A percentile compares a stretch with the other conserved stretches of the same genome.
Evolutionary conservation across 2,888 invertebrate genomes (phyloP).

Genomic region (Euphydryas editha): DNA sequence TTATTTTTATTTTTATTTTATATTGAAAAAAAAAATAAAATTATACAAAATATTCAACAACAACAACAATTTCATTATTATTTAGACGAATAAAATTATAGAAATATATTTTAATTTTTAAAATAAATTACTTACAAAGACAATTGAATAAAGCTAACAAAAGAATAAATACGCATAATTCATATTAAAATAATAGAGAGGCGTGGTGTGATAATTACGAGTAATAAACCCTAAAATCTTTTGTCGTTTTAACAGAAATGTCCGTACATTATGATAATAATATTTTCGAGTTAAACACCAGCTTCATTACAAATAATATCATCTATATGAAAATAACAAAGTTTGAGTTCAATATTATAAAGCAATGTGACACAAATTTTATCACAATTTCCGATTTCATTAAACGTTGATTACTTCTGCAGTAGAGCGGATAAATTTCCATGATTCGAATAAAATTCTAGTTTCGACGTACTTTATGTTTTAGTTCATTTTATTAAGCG

Average conservation of each 20-base stretch:
- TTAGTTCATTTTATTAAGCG: not conserved
- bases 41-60: no score
- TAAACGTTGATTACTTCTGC: slow-evolving; percentile 14
- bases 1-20: no score
- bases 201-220: slow-evolving; percentile 6
- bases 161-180: slow-evolving; percentile 1
- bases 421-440: slow-evolving; percentile 14
- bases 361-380: slow-evolving; percentile 10
- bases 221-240: slow-evolving; percentile 8
- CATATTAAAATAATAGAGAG: slow-evolving; percentile 3
- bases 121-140: not conserved
- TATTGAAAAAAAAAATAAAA: no score
- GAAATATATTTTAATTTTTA: not conserved
- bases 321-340: not conserved
- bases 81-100: not conserved
- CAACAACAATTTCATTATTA: no score
- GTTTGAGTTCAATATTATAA: slow-evolving; percentile 2
- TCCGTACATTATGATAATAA: slow-evolving; percentile 1
- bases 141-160: not conserved
- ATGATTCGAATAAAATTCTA: slow-evolving; percentile 13
- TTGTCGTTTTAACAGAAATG: slow-evolving; percentile 1
- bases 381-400: slow-evolving; percentile 18
- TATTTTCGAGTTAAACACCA: not conserved
- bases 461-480: slow-evolving; percentile 12
- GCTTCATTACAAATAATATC: not conserved